Conservation (phyloP, 2,888 invertebrate species). For the Tridacna gigas region DNA sequence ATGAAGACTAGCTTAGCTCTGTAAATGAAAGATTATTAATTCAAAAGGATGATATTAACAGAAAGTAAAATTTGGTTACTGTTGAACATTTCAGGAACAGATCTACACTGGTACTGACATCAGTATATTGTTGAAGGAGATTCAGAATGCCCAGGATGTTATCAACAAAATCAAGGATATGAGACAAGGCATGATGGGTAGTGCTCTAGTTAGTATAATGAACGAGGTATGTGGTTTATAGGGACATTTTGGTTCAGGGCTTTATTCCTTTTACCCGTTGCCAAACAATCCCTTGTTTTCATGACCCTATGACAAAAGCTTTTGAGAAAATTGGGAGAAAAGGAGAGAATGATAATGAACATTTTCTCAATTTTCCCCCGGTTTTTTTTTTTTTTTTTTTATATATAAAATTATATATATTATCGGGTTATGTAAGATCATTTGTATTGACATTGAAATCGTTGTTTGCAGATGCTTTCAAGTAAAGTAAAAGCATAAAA, state of each 20-base stretch:
- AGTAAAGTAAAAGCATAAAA: too few relatives aligned
- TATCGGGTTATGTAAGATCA: too few relatives aligned
- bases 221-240: conserved; percentile 80
- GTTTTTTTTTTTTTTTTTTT: too few relatives aligned
- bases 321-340: not conserved
- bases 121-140: conserved; percentile 82
- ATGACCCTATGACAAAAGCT: not conserved
- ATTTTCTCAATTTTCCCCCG: too few relatives aligned
- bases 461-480: too few relatives aligned
- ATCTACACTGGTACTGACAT: conserved; percentile 85
- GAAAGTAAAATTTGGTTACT: too few relatives aligned
- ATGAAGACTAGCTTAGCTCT: too few relatives aligned
- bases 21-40: too few relatives aligned
- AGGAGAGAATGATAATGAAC: not conserved
- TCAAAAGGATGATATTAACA: too few relatives aligned
- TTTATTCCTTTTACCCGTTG: not conserved
- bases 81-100: conserved; percentile 75
- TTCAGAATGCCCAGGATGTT: conserved; percentile 83
- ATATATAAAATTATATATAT: too few relatives aligned
- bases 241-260: not conserved
- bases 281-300: not conserved
- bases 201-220: conserved; percentile 84
- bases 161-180: conserved; percentile 85
- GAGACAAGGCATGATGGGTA: conserved; percentile 84
- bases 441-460: too few relatives aligned